Conservation (phyloP, 2,888 invertebrate species). For the Micropterix aruncella region DNA sequence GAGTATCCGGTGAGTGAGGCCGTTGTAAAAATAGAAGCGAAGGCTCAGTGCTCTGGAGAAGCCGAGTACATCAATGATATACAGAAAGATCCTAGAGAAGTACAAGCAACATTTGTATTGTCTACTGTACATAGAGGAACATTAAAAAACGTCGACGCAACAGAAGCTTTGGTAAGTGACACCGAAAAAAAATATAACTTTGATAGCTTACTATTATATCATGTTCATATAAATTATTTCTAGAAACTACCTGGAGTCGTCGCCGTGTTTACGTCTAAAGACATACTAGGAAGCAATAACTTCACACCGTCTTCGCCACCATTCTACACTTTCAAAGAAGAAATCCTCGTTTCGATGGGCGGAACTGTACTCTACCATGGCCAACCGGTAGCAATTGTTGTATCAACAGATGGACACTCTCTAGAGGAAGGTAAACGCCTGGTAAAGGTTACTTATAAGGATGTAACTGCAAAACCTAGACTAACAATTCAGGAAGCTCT, state of each 20-base stretch:
- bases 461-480: conserved; percentile 7
- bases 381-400: conserved; percentile 44
- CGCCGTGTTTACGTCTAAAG: not conserved
- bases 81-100: conserved; percentile 32
- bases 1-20: conserved; percentile 44
- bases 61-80: conserved; percentile 42
- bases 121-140: conserved; percentile 24
- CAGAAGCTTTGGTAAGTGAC: conserved; percentile 36
- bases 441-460: conserved; percentile 28
- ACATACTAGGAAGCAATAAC: not conserved
- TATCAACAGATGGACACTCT: conserved; percentile 28
- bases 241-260: not conserved
- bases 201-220: conserved; percentile 8
- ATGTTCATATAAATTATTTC: not conserved
- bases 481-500: not conserved
- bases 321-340: not conserved
- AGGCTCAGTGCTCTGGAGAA: conserved; percentile 37
- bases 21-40: conserved; percentile 38
- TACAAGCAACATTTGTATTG: conserved; percentile 41
- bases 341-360: conserved; percentile 22
- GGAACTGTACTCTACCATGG: conserved; percentile 34
- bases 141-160: conserved; percentile 30
- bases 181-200: no score
- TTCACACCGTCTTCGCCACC: not conserved
- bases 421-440: conserved; percentile 30